phyloP scores from a whole-genome alignment of 2,888 invertebrate genomes.

The Sipha maydis region DNA sequence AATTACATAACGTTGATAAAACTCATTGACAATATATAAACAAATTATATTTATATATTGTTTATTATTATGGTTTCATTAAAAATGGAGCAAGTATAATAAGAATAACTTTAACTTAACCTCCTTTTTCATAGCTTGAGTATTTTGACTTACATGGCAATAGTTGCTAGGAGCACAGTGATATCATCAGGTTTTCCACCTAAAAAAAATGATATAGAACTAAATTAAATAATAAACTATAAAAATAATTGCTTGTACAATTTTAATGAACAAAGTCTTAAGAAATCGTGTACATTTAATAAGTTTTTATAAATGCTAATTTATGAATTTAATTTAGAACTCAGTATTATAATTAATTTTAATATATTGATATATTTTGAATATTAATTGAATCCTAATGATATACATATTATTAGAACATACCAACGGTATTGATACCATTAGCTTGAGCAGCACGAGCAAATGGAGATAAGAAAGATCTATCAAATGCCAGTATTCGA shows the following conservation, averaged over 20 bases:
- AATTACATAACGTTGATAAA: not conserved
- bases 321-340: too few relatives aligned
- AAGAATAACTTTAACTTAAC: constrained; percentile 32
- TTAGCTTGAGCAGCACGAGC: constrained; percentile 91
- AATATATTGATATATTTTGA: too few relatives aligned
- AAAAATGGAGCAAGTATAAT: not conserved
- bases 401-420: constrained; percentile 65
- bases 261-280: not conserved
- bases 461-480: constrained; percentile 95
- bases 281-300: too few relatives aligned
- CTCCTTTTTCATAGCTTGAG: constrained; percentile 60
- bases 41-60: not conserved
- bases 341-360: too few relatives aligned
- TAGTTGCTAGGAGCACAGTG: constrained; percentile 94
- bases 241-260: not conserved
- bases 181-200: constrained; percentile 99
- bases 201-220: constrained; percentile 69
- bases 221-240: not conserved
- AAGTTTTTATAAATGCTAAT: too few relatives aligned
- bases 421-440: constrained; percentile 92
- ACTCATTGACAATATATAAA: not conserved
- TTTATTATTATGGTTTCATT: not conserved
- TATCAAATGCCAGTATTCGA: constrained; percentile 91
- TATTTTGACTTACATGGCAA: constrained; percentile 72
- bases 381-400: not conserved